Evolutionary conservation across 2,797 vertebrate genomes (phyloP).

Genomic region (Pipistrellus kuhlii): DNA sequence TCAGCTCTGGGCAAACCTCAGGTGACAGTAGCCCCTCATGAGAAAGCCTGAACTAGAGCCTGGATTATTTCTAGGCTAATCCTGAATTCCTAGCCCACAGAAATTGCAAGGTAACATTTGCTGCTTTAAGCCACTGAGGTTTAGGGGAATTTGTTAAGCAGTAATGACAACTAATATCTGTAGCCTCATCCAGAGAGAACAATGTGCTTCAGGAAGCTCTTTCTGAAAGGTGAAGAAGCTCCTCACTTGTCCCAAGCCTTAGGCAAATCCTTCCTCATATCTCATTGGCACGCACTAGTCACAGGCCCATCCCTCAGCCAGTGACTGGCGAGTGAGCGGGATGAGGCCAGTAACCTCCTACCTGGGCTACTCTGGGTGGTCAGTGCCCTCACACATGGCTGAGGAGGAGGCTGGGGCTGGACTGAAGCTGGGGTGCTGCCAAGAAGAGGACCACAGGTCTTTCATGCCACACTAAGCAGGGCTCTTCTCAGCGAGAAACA

Average conservation of each 20-base stretch:
- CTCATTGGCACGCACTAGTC: not conserved
- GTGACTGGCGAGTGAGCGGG: not conserved
- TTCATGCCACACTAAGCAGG: not conserved
- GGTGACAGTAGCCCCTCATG: rapidly evolving
- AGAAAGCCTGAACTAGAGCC: not conserved
- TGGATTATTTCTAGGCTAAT: not conserved
- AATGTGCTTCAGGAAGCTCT: not conserved
- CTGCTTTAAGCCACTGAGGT: not conserved
- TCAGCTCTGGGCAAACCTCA: not conserved
- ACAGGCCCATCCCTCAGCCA: not conserved
- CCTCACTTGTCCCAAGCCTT: not conserved
- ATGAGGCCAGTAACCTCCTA: not conserved
- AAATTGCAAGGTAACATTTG: not conserved
- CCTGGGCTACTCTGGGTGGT: not conserved
- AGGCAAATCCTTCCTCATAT: not conserved
- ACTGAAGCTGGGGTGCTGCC: not conserved
- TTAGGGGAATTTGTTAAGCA: not conserved
- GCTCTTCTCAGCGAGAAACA: not conserved
- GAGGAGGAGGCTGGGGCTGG: not conserved
- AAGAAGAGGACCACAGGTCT: not conserved
- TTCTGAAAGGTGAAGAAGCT: not conserved
- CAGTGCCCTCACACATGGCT: not conserved
- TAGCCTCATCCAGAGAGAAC: not conserved
- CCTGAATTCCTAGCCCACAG: not conserved
- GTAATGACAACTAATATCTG: not conserved